These are phyloP conservation scores for Drosophila leontia DNA, from an alignment of 1,140 invertebrate species.

Conservation along the genomic window DNA sequence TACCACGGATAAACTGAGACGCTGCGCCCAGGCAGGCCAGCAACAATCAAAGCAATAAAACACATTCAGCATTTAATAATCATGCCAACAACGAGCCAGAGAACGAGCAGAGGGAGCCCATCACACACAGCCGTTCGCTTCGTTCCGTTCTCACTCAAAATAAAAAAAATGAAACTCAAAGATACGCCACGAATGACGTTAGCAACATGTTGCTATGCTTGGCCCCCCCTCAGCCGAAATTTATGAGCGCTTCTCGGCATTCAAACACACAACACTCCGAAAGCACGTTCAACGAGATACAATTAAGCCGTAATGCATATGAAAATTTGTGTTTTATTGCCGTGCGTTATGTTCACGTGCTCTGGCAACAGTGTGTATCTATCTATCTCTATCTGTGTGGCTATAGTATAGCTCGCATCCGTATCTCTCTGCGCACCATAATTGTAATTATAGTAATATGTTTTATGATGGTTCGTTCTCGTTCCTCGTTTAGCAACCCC, in stretches of 20 bases:
- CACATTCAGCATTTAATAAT: constrained; percentile 80
- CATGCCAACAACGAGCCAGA: constrained; percentile 43
- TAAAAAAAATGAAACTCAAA: constrained; percentile 17
- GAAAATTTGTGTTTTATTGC: constrained; percentile 78
- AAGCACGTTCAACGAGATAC: constrained; percentile 53
- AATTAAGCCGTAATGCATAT: constrained; percentile 80
- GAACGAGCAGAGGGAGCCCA: constrained; percentile 26
- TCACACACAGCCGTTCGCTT: constrained; percentile 8
- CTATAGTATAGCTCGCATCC: constrained; percentile 12
- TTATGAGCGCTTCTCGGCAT: constrained; percentile 60
- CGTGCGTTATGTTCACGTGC: constrained; percentile 76
- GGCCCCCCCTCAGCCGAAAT: constrained; percentile 47
- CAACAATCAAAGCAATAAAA: constrained; percentile 81
- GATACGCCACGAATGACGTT: constrained; percentile 29
- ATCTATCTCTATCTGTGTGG: constrained; percentile 25
- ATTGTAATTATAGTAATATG: constrained; percentile 84
- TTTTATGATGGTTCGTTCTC: constrained; percentile 80
- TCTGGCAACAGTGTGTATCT: constrained; percentile 65
- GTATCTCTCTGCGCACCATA: constrained; percentile 65
- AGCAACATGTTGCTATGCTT: constrained; percentile 54
- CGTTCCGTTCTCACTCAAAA: constrained; percentile 13
- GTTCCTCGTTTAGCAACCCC: constrained; percentile 75
- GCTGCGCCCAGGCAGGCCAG: constrained; percentile 39
- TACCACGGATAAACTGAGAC: constrained; percentile 9
- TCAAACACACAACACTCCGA: constrained; percentile 26